phyloP scores from a whole-genome alignment of 2,888 invertebrate species.

The Liposcelis brunnea region DNA sequence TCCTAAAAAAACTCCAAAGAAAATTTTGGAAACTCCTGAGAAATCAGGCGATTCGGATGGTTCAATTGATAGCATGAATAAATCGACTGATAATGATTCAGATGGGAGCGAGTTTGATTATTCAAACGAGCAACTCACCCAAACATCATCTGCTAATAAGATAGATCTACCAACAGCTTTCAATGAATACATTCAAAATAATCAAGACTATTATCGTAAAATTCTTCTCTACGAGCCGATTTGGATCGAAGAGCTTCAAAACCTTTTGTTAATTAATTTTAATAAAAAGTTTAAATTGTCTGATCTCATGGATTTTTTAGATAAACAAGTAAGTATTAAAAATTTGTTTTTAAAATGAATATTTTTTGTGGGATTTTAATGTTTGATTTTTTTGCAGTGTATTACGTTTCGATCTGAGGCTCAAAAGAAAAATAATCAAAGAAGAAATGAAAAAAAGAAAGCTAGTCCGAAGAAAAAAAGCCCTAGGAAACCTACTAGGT shows the following conservation, averaged over 20 bases:
- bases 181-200: constrained; percentile 20
- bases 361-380: background rate
- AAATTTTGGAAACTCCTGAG: background rate
- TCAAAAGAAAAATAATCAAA: background rate
- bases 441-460: constrained; percentile 4
- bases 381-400: constrained; percentile 17
- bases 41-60: constrained; percentile 6
- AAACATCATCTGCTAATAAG: background rate
- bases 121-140: background rate
- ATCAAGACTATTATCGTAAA: constrained; percentile 27
- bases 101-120: no score
- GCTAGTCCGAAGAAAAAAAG: background rate
- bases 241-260: constrained; percentile 28
- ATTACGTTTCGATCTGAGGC: constrained; percentile 18
- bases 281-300: constrained; percentile 29
- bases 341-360: background rate
- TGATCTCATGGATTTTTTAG: constrained; percentile 31
- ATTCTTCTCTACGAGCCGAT: constrained; percentile 33
- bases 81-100: constrained; percentile 17
- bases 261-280: constrained; percentile 24
- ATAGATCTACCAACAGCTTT: constrained; percentile 16
- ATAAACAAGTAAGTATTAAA: constrained; percentile 33
- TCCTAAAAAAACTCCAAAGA: background rate
- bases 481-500: no score
- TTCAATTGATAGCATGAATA: constrained; percentile 16